A percentile compares a stretch with the other conserved stretches of the same genome.
These are phyloP conservation scores for Microchrysa polita DNA, from an alignment of 2,888 invertebrate species.

Conservation along the genomic window DNA sequence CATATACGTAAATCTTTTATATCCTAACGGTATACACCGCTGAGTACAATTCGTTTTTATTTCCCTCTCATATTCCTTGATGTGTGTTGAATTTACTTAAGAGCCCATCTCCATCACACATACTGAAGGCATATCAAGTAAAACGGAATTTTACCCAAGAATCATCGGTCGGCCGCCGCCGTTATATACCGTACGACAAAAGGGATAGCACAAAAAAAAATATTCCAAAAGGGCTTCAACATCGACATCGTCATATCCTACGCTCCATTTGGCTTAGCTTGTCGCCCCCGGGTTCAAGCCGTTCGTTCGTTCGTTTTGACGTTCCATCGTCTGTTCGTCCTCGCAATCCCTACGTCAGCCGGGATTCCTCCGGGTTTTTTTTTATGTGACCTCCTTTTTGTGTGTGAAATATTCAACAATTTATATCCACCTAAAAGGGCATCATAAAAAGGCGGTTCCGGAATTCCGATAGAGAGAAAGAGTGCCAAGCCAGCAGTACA, in stretches of 20 bases:
- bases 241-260: too few relatives aligned
- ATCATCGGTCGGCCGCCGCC: slow-evolving; percentile 5
- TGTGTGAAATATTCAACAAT: slow-evolving; percentile 38
- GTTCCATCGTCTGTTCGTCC: not conserved
- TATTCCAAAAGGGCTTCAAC: not conserved
- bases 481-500: not conserved
- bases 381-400: slow-evolving; percentile 25
- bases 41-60: slow-evolving; percentile 3
- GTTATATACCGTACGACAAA: too few relatives aligned
- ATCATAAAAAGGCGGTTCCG: slow-evolving; percentile 16
- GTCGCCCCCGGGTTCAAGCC: not conserved
- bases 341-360: too few relatives aligned
- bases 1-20: not conserved
- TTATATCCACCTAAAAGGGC: slow-evolving; percentile 32
- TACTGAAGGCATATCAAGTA: slow-evolving; percentile 20
- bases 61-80: slow-evolving; percentile 10
- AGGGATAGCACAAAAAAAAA: not conserved
- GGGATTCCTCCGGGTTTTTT: slow-evolving; percentile 12
- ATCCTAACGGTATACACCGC: too few relatives aligned
- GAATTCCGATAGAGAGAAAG: not conserved
- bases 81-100: slow-evolving; percentile 17
- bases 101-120: too few relatives aligned
- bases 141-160: slow-evolving; percentile 20
- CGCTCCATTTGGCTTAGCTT: not conserved
- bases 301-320: too few relatives aligned